Evolutionary conservation across 92 coral and sea anemone species (phyloP), one percentile per base, ranked within the genome.

Genomic region (Plumapathes pennacea): DNA sequence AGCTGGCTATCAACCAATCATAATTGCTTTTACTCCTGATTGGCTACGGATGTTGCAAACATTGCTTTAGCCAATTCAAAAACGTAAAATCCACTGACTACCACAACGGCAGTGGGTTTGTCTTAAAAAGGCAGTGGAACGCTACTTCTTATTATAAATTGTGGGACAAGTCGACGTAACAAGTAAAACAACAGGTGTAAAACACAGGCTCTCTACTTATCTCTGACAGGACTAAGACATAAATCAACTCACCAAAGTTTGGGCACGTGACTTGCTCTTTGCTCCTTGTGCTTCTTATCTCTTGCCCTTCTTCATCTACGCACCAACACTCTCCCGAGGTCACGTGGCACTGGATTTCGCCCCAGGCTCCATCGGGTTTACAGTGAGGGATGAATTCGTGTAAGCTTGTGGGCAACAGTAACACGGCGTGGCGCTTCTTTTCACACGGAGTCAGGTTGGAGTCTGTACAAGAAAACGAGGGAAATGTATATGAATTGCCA

Each of bases 311-410:
- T 2, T 42, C 71, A 46, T 79, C 84, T 42, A 83, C 81, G 66
- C 96, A 87, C 97, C 97, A 91, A 40, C 97, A 91, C 27, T 57
- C 54, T 19, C 60, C 69, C 13, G 89, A 57, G 25, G 71, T 47
- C 13, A 36, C 74, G 14, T 72, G 71, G 38, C 97, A 91, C 38
- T 91, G 97, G 8, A 91, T 76, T 53, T 74, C 79, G 47, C 77
- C 62, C 91, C 95, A 91, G 13, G 38, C 47, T n/a, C 97, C 97
- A 74, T 91, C 89, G 4, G 96, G 84, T 50, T 75, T 70, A 51
- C 97, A 91, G 22, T 70, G 78, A 10, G 90, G 90, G 15, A 72
- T 71, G 32, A 66, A 78, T 22, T 41, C 46, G 32, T 30, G n/a
- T n/a, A n/a, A n/a, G 50, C 23, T 56, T 30, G 50, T 30, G 4